Base-by-base conservation (phyloP, 2,797 vertebrate genomes). In the Myoxocephalus aenaeus region DNA sequence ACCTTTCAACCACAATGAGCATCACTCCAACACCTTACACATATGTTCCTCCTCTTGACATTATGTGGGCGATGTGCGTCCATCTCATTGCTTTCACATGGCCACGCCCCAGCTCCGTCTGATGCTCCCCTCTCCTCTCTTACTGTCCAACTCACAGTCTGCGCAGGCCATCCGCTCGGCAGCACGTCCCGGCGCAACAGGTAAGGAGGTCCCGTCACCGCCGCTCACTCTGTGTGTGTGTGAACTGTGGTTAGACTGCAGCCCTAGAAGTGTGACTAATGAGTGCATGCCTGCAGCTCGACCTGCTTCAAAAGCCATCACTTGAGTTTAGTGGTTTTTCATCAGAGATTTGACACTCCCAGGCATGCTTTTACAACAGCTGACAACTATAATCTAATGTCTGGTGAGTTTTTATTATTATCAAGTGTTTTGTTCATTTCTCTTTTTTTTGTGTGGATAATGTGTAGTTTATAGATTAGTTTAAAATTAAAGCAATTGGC, bases 141-240 rank as follows among this genome's bases (percentile, higher is more conserved):
- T 44, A 7, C 72, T 15, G 67, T 42, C 71, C 77, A 65, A 44
- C 84, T 75, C 73, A 2, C 90, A 90, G 88, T 87, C 18, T 32
- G 80, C 77, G 79, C 86, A 87, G 90, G 93, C 91, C 89, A 75
- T 13, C 90, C 69, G 76, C 90, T 69, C 82, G 69, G 73, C 84
- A 75, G n/a, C 84, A 78, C 86, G 61, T 72, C 84, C 79, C 87
- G 42, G 79, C 87, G 88, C 93, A 93, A 94, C 93, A 95, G 93
- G 94, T 94, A 93, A 92, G 91, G 75, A 92, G 91, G 75, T 79
- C 86, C 85, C 85, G 27, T 53, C 87, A 77, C 53, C 2, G 76
- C 62, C 70, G 74, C 81, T 56, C 61, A 11, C 54, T 44, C 34
- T 46, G 25, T 27, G 59, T 38, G 8, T 71, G 5, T 67, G 73